Evolutionary conservation across 2,113 vertebrate species (phyloP).

Genomic region (Calidris pygmaea): DNA sequence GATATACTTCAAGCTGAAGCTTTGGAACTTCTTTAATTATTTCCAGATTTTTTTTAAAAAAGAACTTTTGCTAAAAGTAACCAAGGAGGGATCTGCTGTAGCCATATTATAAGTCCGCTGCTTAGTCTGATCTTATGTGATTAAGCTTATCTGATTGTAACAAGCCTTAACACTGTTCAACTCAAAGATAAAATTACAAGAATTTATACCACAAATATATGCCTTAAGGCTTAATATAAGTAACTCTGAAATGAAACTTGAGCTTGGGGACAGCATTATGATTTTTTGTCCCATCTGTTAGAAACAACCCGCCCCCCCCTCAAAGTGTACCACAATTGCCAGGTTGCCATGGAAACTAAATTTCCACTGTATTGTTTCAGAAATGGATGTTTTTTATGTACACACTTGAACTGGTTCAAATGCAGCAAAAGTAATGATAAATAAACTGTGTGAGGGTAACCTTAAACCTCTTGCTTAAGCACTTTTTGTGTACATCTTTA

Average conservation of each 20-base stretch:
- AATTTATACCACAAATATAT: not conserved
- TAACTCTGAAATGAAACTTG: slow-evolving; percentile 7
- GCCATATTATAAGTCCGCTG: not conserved
- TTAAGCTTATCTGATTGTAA: not conserved
- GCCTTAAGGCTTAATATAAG: not conserved
- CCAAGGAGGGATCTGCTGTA: not conserved
- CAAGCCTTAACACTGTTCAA: not conserved
- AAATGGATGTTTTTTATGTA: not conserved
- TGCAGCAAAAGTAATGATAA: not conserved
- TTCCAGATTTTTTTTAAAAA: not conserved
- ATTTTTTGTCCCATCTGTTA: not conserved
- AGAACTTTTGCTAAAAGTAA: not conserved
- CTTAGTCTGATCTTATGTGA: not conserved
- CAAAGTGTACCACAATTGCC: not conserved
- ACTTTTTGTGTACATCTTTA: not conserved
- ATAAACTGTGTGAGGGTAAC: not conserved
- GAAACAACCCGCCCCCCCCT: not conserved
- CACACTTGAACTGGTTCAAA: not conserved
- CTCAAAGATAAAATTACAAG: not conserved
- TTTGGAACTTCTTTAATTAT: not conserved
- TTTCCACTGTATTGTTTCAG: not conserved
- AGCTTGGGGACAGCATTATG: not conserved
- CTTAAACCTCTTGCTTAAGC: not conserved
- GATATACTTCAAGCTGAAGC: not conserved
- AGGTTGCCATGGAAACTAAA: not conserved